These are phyloP conservation scores for Sinocyclocheilus grahami DNA, from an alignment of 2,113 vertebrate species.

Conservation along the genomic window DNA sequence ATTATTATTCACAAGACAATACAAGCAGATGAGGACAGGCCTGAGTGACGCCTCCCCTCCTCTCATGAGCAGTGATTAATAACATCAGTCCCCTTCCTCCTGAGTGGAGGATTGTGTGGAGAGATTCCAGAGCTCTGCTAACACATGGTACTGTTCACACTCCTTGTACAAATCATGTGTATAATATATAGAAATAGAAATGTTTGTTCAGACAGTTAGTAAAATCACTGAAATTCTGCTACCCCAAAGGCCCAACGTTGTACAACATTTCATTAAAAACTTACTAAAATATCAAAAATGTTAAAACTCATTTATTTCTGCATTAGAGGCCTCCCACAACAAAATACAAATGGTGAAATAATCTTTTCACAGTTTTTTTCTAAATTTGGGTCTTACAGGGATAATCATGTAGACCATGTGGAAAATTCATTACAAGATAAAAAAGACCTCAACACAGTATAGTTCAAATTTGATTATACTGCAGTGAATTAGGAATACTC, in stretches of 20 bases:
- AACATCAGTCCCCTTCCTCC: constrained; percentile 7
- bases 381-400: too few relatives aligned
- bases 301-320: too few relatives aligned
- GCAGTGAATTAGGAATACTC: background rate
- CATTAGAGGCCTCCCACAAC: too few relatives aligned
- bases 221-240: too few relatives aligned
- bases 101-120: constrained; percentile 17
- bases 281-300: too few relatives aligned
- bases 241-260: too few relatives aligned
- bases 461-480: constrained; percentile 6
- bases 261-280: too few relatives aligned
- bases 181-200: background rate
- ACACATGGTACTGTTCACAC: background rate
- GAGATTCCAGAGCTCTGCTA: constrained; percentile 12
- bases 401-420: background rate
- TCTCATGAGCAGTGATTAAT: constrained; percentile 20
- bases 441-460: background rate
- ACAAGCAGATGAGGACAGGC: constrained; percentile 6
- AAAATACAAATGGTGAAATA: too few relatives aligned
- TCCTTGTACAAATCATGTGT: background rate
- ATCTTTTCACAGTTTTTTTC: too few relatives aligned
- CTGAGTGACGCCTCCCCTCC: background rate
- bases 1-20: constrained; percentile 26
- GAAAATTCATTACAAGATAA: background rate
- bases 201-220: too few relatives aligned